Conservation (phyloP, 2,888 invertebrate genomes). For the Chloromyia formosa region DNA sequence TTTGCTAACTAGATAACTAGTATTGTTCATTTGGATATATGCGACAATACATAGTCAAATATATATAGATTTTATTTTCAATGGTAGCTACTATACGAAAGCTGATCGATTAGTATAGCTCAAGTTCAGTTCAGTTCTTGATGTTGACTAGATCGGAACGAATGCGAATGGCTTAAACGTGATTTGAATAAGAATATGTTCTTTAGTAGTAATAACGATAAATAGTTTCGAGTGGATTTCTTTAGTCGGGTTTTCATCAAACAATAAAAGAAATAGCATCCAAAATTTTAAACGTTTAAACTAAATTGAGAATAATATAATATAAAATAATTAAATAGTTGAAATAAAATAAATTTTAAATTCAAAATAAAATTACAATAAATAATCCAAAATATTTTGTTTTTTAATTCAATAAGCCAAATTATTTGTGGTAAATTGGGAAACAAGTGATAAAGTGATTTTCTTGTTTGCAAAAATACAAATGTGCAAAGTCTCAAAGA, state of each 20-base stretch:
- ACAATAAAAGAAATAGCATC: background rate
- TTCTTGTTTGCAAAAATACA: too few relatives aligned
- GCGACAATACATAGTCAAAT: slow-evolving; percentile 9
- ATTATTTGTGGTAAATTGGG: too few relatives aligned
- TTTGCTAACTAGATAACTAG: slow-evolving; percentile 5
- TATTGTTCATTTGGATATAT: slow-evolving; percentile 22
- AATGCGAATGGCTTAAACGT: slow-evolving; percentile 38
- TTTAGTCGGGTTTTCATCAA: background rate
- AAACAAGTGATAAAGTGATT: too few relatives aligned
- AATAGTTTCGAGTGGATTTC: slow-evolving; percentile 16
- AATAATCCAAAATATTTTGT: too few relatives aligned
- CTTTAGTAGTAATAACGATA: background rate
- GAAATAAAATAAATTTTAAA: background rate
- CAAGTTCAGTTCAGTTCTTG: slow-evolving; percentile 63
- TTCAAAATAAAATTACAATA: background rate
- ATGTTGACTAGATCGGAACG: slow-evolving; percentile 62
- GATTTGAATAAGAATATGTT: slow-evolving; percentile 6
- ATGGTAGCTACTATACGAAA: slow-evolving; percentile 44
- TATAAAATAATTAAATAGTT: background rate
- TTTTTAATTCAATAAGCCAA: too few relatives aligned
- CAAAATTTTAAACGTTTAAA: background rate
- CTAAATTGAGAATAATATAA: too few relatives aligned
- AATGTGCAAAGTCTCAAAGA: too few relatives aligned
- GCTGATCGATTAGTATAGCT: slow-evolving; percentile 50
- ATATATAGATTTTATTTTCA: too few relatives aligned